These are phyloP conservation scores for Cryptotis parvus DNA, from an alignment of 2,113 vertebrate genomes.

Conservation along the genomic window DNA sequence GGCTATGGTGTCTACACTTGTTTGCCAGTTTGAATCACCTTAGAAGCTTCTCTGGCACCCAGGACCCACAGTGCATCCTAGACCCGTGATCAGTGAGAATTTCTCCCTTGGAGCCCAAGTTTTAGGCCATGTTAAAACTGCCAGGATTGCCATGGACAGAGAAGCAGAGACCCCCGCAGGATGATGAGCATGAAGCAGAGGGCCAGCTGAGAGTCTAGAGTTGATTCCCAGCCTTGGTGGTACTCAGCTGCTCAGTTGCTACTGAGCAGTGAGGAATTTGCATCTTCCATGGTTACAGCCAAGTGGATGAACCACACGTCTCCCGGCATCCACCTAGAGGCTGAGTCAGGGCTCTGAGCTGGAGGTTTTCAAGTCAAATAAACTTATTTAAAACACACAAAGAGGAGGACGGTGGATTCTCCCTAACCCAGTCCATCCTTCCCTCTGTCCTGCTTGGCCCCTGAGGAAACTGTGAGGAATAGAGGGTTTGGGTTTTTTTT, in stretches of 20 bases:
- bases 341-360: neutral
- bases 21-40: neutral
- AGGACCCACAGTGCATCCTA: neutral
- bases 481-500: no score
- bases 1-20: neutral
- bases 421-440: neutral
- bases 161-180: neutral
- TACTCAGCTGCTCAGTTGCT: neutral
- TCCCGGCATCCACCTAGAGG: neutral
- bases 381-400: conserved; percentile 46
- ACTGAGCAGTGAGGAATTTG: neutral
- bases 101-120: neutral
- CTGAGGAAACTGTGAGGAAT: conserved; percentile 1
- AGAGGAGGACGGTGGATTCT: neutral
- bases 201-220: accelerated
- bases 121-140: neutral
- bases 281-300: neutral
- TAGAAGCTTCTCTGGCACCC: neutral
- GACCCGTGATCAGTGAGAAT: neutral
- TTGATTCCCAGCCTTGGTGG: no score
- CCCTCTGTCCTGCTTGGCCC: neutral
- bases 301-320: neutral
- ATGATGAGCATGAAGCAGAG: neutral
- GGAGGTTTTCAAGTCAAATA: conserved; percentile 1
- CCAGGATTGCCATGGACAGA: neutral